These are phyloP conservation scores for Podotricha telesiphe DNA, from an alignment of 2,888 invertebrate species.

Conservation along the genomic window DNA sequence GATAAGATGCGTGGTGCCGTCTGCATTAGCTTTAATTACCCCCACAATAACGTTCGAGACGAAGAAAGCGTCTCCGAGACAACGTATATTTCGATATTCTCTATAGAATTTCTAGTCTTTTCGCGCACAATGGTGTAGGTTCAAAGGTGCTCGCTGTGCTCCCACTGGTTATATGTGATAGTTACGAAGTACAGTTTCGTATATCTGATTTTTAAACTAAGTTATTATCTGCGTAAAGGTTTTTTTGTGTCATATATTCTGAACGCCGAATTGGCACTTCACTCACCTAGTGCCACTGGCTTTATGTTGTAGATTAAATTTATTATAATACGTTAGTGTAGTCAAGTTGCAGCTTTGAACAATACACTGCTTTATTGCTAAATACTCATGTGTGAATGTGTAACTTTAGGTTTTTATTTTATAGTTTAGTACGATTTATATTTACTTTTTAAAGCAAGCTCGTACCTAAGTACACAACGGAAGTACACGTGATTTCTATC, in stretches of 20 bases:
- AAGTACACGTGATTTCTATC: constrained; percentile 81
- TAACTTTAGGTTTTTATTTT: constrained; percentile 64
- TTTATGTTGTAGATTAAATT: constrained; percentile 62
- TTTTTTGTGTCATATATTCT: constrained; percentile 79
- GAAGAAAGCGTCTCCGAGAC: constrained; percentile 23
- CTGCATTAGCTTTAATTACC: constrained; percentile 71
- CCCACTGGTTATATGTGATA: constrained; percentile 75
- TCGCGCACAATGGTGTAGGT: constrained; percentile 76
- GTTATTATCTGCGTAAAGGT: constrained; percentile 57
- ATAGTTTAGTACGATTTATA: constrained; percentile 63
- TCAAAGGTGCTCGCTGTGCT: constrained; percentile 71
- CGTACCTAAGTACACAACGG: constrained; percentile 76
- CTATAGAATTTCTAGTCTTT: constrained; percentile 77
- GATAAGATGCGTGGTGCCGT: constrained; percentile 53
- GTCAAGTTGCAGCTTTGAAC: constrained; percentile 82
- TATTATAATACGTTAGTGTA: constrained; percentile 65
- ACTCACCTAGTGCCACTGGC: constrained; percentile 80
- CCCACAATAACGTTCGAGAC: constrained; percentile 44
- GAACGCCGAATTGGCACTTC: constrained; percentile 62
- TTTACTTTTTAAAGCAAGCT: constrained; percentile 69
- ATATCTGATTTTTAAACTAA: constrained; percentile 62
- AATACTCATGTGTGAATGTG: constrained; percentile 82
- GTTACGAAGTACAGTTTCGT: constrained; percentile 64
- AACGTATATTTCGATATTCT: constrained; percentile 36
- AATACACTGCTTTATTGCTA: constrained; percentile 81